Conservation (phyloP, 2,888 invertebrate species). For the Zhuqinia jingwanae region DNA sequence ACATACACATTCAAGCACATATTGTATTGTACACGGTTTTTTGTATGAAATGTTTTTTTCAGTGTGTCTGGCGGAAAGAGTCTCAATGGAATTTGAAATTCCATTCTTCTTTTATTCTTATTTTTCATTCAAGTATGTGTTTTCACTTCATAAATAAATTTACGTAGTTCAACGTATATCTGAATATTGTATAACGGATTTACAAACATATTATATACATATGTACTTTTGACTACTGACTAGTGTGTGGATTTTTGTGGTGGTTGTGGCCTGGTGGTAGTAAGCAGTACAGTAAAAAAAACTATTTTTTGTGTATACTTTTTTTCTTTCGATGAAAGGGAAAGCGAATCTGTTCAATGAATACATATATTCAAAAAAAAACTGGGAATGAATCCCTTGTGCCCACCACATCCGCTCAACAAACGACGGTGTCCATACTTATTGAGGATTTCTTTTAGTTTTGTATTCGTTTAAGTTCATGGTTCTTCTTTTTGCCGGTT, state of each 20-base stretch:
- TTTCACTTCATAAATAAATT: constrained; percentile 50
- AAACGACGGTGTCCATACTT: neutral
- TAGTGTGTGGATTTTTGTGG: neutral
- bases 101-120: constrained; percentile 45
- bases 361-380: neutral
- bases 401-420: neutral
- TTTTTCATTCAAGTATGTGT: neutral
- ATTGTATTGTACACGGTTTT: too few relatives aligned
- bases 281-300: too few relatives aligned
- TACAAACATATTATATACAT: neutral
- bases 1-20: too few relatives aligned
- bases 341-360: constrained; percentile 41
- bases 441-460: neutral
- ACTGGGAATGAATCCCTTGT: constrained; percentile 55
- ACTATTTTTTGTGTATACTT: too few relatives aligned
- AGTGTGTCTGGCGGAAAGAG: neutral
- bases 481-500: constrained; percentile 27
- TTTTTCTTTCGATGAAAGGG: constrained; percentile 17
- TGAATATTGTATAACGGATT: neutral
- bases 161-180: constrained; percentile 16
- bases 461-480: constrained; percentile 29
- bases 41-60: neutral
- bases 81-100: constrained; percentile 50
- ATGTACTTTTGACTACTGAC: neutral
- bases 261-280: neutral